These are phyloP conservation scores for Tachuris rubrigastra DNA, from an alignment of 2,113 vertebrate species.

Conservation along the genomic window DNA sequence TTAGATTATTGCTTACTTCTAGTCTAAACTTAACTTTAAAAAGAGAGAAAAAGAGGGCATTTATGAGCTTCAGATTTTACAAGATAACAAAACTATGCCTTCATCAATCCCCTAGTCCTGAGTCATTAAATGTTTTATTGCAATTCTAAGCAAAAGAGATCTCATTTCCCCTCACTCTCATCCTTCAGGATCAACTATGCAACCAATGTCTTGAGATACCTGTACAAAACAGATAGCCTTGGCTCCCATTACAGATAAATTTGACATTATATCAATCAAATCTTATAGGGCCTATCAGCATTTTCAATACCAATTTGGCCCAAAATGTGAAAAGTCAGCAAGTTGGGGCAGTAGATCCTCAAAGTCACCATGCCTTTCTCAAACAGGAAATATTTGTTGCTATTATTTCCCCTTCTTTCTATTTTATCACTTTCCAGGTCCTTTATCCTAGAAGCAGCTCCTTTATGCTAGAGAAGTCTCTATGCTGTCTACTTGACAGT, in stretches of 20 bases:
- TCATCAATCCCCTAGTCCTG: background rate
- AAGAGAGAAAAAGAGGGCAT: background rate
- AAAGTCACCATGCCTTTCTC: background rate
- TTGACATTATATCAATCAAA: accelerated
- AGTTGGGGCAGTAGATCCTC: background rate
- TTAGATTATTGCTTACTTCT: background rate
- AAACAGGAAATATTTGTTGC: background rate
- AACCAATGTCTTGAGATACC: background rate
- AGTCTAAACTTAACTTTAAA: background rate
- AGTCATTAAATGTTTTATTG: background rate
- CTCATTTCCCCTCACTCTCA: background rate
- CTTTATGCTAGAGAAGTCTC: background rate
- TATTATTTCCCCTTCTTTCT: background rate
- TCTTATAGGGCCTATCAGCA: background rate
- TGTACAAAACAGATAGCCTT: background rate
- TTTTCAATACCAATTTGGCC: background rate
- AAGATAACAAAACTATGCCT: background rate
- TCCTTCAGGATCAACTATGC: background rate
- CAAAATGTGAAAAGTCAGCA: background rate
- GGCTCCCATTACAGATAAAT: background rate
- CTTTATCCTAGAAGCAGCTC: background rate
- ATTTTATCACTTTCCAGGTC: background rate
- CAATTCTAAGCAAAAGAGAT: background rate
- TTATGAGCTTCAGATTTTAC: background rate
- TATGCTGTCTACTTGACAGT: background rate